These are phyloP conservation scores for Tympanoctomys barrerae DNA, from an alignment of 2,797 vertebrate species.

Conservation along the genomic window DNA sequence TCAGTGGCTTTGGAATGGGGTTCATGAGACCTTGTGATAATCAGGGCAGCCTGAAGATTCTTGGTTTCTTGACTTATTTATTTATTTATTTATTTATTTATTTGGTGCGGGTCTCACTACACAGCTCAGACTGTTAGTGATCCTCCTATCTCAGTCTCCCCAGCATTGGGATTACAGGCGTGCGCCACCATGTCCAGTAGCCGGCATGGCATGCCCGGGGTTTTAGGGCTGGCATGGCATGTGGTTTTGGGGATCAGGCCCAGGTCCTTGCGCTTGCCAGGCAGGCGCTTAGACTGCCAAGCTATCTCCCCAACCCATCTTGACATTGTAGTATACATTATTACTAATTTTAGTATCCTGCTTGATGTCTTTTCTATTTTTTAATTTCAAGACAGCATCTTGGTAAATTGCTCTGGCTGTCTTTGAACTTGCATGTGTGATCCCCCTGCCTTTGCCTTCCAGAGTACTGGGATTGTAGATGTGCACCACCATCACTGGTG, in stretches of 20 bases:
- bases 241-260: too few species aligned
- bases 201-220: too few species aligned
- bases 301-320: too few species aligned
- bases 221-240: too few species aligned
- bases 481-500: not conserved
- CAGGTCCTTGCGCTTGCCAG: too few species aligned
- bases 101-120: too few species aligned
- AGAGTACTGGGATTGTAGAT: not conserved
- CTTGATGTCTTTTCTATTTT: not conserved
- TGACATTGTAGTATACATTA: not conserved
- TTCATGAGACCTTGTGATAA: slow-evolving; percentile 4
- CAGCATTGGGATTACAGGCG: too few species aligned
- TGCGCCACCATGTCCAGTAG: too few species aligned
- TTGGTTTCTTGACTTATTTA: not conserved
- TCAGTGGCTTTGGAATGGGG: slow-evolving; percentile 2
- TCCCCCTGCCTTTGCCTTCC: not conserved
- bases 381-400: not conserved
- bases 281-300: too few species aligned
- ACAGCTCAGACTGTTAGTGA: too few species aligned
- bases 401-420: not conserved
- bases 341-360: slow-evolving; percentile 6
- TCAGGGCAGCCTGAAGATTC: not conserved
- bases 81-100: not conserved
- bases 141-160: too few species aligned
- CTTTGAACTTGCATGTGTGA: too few species aligned